Evolutionary conservation across 2,888 invertebrate genomes (phyloP).

Genomic region (Coelinius sp.): DNA sequence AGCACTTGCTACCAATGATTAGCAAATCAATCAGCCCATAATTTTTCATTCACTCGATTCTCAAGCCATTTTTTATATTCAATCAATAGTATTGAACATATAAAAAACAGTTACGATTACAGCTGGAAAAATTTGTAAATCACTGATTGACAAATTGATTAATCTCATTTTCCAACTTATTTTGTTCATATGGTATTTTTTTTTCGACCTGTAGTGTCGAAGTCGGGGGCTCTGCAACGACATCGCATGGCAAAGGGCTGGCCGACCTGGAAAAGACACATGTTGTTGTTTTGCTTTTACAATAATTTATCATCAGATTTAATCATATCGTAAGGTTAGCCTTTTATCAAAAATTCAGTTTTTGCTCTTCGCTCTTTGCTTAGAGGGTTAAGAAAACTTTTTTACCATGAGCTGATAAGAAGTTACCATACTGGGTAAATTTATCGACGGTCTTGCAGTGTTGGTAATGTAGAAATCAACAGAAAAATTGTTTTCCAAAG

Average conservation of each 20-base stretch:
- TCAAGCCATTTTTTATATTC: too few relatives aligned
- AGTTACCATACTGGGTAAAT: background rate
- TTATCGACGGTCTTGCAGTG: background rate
- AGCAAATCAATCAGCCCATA: background rate
- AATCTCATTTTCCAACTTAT: background rate
- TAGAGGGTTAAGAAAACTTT: background rate
- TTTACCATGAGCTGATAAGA: slow-evolving; percentile 8
- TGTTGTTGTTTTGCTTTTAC: slow-evolving; percentile 48
- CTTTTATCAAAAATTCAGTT: slow-evolving; percentile 23
- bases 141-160: background rate
- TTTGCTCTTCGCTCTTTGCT: background rate
- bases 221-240: slow-evolving; percentile 76
- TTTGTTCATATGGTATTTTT: slow-evolving; percentile 18
- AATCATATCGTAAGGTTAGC: slow-evolving; percentile 48
- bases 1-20: background rate
- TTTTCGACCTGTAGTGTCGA: slow-evolving; percentile 84
- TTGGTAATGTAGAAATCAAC: background rate
- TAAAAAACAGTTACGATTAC: background rate
- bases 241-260: slow-evolving; percentile 70
- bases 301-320: slow-evolving; percentile 23
- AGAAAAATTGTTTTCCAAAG: too few relatives aligned
- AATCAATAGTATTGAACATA: too few relatives aligned
- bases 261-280: slow-evolving; percentile 69
- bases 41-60: background rate
- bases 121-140: background rate